A percentile compares a stretch with the other conserved stretches of the same genome.
phyloP scores from a whole-genome alignment of 1,140 invertebrate species.

The Zaprionus gabonicus region DNA sequence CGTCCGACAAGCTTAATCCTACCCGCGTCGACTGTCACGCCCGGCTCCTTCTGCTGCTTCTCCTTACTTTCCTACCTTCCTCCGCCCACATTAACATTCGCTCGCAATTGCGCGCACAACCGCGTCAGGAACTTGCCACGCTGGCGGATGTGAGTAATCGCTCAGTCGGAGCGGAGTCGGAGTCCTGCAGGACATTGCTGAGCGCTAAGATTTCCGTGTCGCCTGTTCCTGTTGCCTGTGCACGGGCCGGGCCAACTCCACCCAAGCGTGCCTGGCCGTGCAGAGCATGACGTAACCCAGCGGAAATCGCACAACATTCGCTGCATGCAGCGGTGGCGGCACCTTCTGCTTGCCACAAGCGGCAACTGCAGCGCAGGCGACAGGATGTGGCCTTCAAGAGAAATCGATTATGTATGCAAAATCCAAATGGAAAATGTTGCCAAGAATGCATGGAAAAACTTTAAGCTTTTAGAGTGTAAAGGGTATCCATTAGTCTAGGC shows the following conservation, averaged over 20 bases:
- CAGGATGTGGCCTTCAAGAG: neutral
- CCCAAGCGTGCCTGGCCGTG: slow-evolving; percentile 18
- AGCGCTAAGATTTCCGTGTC: slow-evolving; percentile 61
- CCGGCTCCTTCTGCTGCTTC: neutral
- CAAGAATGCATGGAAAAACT: no score
- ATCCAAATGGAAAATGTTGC: neutral
- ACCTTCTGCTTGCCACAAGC: neutral
- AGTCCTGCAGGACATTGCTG: slow-evolving; percentile 55
- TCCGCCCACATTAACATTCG: neutral
- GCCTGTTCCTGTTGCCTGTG: neutral
- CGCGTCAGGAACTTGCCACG: slow-evolving; percentile 70
- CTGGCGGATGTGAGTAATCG: slow-evolving; percentile 80
- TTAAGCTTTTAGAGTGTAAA: neutral
- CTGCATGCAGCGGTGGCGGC: slow-evolving; percentile 42
- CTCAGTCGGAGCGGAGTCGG: slow-evolving; percentile 55
- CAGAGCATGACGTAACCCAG: slow-evolving; percentile 73
- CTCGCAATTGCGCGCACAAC: slow-evolving; percentile 70
- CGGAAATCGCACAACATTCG: slow-evolving; percentile 73
- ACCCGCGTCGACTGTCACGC: slow-evolving; percentile 21
- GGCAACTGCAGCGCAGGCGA: slow-evolving; percentile 37
- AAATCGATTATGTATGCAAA: neutral
- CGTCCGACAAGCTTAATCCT: slow-evolving; percentile 70
- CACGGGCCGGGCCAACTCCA: neutral
- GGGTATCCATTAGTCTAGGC: neutral
- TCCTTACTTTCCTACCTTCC: neutral